Conservation (phyloP, 2,113 vertebrate species). For the Protobothrops flavoviridis region DNA sequence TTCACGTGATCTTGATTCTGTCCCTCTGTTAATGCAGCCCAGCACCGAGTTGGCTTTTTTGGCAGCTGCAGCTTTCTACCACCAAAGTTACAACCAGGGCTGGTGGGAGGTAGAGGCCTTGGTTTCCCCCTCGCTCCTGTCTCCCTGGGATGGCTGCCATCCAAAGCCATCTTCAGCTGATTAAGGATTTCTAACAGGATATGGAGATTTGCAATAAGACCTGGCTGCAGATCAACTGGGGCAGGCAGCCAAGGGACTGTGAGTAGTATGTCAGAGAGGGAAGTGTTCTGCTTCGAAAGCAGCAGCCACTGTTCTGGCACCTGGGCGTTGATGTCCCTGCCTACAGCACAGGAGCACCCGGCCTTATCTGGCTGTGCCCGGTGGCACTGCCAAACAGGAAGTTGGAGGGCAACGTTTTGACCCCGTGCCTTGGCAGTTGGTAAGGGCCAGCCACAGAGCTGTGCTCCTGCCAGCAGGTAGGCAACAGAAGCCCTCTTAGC, state of each 20-base stretch:
- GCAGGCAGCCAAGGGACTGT: constrained; percentile 65
- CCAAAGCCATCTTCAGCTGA: constrained; percentile 70
- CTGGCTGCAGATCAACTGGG: constrained; percentile 71
- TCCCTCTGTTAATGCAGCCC: no score
- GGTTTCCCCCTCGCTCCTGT: not conserved
- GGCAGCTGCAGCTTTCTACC: no score
- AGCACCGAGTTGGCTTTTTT: no score
- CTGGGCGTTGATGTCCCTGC: constrained; percentile 5
- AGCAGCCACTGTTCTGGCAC: constrained; percentile 35
- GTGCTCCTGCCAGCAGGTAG: not conserved
- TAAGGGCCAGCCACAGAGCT: no score
- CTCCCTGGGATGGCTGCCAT: not conserved
- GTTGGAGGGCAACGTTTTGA: not conserved
- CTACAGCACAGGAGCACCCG: constrained; percentile 34
- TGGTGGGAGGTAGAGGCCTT: not conserved
- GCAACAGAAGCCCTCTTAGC: not conserved
- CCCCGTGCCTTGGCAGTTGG: not conserved
- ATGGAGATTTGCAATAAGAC: constrained; percentile 73
- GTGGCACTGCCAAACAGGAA: not conserved
- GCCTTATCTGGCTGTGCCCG: constrained; percentile 35
- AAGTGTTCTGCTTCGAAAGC: constrained; percentile 55
- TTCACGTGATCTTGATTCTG: no score
- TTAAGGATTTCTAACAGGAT: constrained; percentile 81
- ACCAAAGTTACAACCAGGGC: not conserved
- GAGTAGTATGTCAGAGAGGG: constrained; percentile 42